These are phyloP conservation scores for Notothenia rossii DNA, from an alignment of 2,113 vertebrate species.

Conservation along the genomic window DNA sequence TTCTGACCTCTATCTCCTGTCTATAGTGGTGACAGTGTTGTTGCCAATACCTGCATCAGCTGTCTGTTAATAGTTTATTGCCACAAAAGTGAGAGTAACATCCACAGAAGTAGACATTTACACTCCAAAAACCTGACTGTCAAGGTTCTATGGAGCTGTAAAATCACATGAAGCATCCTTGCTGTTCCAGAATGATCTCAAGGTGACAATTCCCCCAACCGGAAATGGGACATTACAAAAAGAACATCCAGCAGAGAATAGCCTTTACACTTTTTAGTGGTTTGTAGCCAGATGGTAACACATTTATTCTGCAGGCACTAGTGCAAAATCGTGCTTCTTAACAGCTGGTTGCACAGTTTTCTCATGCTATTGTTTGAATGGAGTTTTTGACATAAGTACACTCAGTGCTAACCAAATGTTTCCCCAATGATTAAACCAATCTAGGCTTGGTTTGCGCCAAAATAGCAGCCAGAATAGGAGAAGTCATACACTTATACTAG, in stretches of 20 bases:
- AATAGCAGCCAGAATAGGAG: not conserved
- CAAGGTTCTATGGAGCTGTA: not conserved
- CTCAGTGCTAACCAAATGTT: not conserved
- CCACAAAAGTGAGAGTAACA: not conserved
- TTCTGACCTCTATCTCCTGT: not conserved
- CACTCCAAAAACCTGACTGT: slow-evolving; percentile 13
- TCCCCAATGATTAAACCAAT: slow-evolving; percentile 4
- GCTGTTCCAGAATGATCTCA: not conserved
- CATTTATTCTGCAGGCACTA: not conserved
- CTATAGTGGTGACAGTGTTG: not conserved
- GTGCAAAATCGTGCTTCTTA: not conserved
- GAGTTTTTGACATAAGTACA: not conserved
- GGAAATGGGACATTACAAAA: not conserved
- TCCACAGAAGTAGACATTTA: not conserved
- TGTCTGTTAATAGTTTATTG: not conserved
- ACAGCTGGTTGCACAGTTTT: not conserved
- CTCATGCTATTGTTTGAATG: not conserved
- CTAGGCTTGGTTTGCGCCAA: slow-evolving; percentile 8
- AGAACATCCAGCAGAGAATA: not conserved
- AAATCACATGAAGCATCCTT: not conserved
- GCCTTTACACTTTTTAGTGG: not conserved
- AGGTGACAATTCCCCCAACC: not conserved
- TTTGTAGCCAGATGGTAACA: not conserved
- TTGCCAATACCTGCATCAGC: slow-evolving; percentile 8
- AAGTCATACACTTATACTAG: not conserved